A percentile compares a stretch with the other conserved stretches of the same genome.
Evolutionary conservation across 2,797 vertebrate genomes (phyloP).

Genomic region (Falco peregrinus): DNA sequence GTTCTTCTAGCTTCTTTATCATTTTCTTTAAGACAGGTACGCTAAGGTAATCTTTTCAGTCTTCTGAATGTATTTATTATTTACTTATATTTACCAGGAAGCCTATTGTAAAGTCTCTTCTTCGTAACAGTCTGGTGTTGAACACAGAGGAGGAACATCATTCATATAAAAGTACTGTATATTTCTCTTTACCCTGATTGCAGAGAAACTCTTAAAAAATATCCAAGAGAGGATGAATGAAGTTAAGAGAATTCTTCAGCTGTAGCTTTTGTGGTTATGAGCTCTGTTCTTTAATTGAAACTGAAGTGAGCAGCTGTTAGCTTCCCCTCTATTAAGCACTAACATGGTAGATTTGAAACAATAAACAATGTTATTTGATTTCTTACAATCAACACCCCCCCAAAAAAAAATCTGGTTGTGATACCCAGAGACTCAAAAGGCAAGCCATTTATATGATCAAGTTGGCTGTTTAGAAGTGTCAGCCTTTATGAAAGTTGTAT

Average conservation of each 20-base stretch:
- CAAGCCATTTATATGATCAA: neutral
- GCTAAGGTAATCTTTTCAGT: neutral
- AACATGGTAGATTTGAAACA: slow-evolving; percentile 33
- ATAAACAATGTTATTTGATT: slow-evolving; percentile 47
- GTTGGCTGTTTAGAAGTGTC: neutral
- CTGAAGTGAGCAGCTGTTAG: slow-evolving; percentile 63
- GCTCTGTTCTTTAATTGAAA: slow-evolving; percentile 50
- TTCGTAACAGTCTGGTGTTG: neutral
- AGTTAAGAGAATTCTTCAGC: slow-evolving; percentile 67
- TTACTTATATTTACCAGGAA: neutral
- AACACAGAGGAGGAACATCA: neutral
- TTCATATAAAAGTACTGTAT: neutral
- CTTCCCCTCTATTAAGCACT: slow-evolving; percentile 10
- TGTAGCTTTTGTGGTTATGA: neutral
- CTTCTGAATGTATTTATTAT: neutral
- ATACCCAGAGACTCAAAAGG: neutral
- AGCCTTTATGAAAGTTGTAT: slow-evolving; percentile 40
- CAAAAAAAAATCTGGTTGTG: slow-evolving; percentile 53
- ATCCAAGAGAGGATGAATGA: slow-evolving; percentile 48
- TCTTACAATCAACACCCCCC: slow-evolving; percentile 2
- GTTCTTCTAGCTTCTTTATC: neutral
- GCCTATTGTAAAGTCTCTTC: neutral
- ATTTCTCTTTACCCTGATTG: neutral
- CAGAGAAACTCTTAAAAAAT: slow-evolving; percentile 62
- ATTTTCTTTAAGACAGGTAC: neutral